A percentile compares a stretch with the other conserved stretches of the same genome.
phyloP scores from a whole-genome alignment of 2,113 vertebrate genomes.

The Phoenicopterus ruber region DNA sequence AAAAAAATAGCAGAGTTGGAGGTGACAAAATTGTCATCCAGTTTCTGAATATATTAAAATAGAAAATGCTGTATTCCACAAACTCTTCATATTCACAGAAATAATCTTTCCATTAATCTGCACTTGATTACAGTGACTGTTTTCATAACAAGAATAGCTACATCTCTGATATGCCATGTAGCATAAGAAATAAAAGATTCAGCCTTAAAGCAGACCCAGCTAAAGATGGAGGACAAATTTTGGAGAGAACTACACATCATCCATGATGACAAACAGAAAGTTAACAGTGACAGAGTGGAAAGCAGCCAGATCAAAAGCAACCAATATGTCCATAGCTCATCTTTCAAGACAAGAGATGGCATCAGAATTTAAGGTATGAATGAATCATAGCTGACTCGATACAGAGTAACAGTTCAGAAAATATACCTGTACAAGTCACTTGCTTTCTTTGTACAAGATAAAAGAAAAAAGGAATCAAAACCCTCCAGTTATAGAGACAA shows the following conservation, averaged over 20 bases:
- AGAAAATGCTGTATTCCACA: neutral
- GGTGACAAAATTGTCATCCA: neutral
- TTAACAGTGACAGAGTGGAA: neutral
- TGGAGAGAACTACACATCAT: neutral
- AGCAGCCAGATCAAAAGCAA: neutral
- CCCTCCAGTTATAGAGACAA: neutral
- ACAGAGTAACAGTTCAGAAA: neutral
- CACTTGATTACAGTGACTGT: neutral
- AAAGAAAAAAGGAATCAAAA: neutral
- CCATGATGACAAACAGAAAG: neutral
- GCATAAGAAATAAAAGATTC: neutral
- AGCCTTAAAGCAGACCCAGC: neutral
- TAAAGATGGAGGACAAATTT: neutral
- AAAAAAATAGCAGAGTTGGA: neutral
- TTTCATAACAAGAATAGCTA: neutral
- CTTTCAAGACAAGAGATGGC: neutral
- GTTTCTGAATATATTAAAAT: neutral
- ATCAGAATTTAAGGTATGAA: neutral
- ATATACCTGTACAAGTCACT: neutral
- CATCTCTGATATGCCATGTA: neutral
- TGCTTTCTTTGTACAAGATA: neutral
- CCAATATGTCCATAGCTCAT: neutral
- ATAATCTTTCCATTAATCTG: conserved; percentile 6
- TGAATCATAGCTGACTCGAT: neutral
- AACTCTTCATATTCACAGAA: neutral